Evolutionary conservation across 2,797 vertebrate species (phyloP), one percentile per base, ranked within the genome.

Genomic region (Acipenser ruthenus): DNA sequence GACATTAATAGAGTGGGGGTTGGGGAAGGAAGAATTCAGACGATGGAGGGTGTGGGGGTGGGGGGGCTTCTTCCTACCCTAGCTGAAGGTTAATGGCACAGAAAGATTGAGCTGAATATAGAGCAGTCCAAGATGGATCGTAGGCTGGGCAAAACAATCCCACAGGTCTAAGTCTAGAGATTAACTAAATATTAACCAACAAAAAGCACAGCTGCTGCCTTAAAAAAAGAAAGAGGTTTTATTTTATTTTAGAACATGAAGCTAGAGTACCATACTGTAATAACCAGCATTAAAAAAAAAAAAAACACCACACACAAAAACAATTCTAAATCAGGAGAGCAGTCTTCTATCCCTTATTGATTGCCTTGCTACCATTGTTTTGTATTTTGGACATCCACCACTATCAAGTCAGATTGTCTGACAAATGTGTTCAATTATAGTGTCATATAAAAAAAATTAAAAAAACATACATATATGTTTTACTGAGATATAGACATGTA

Each of bases 1-100:
- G 55, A 8, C 9, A 49, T 15, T 47, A 48, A 47, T 6, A n/a
- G 49, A 13, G 23, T 12, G 11, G 37, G 62, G 12, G 37, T 12
- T n/a, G 10, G 4, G 37, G 61, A 11, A 49, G 11, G 12, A n/a
- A 12, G 49, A n/a, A 6, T 13, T n/a, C 15, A 15, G 62, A 11
- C n/a, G 62, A 50, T 63, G 62, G 62, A 18, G 15, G 15, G 1
- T 1, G 15, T 1, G 50, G 50, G 50, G 50, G 50, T 50, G 49
- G 50, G 48, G 50, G 62, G 48, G 49, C 79, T 73, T 73, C 65
- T 60, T 75, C 72, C 50, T 72, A 71, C 75, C 73, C 69, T 67
- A 77, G 70, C 70, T 85, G 83, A 87, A 87, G 86, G 86, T 86
- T 84, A 86, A 85, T 81, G 80, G 81, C 72, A 74, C 74, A 77